A percentile compares a stretch with the other conserved stretches of the same genome.
phyloP scores from a whole-genome alignment of 1,140 invertebrate genomes.

The Amphibalanus amphitrite region DNA sequence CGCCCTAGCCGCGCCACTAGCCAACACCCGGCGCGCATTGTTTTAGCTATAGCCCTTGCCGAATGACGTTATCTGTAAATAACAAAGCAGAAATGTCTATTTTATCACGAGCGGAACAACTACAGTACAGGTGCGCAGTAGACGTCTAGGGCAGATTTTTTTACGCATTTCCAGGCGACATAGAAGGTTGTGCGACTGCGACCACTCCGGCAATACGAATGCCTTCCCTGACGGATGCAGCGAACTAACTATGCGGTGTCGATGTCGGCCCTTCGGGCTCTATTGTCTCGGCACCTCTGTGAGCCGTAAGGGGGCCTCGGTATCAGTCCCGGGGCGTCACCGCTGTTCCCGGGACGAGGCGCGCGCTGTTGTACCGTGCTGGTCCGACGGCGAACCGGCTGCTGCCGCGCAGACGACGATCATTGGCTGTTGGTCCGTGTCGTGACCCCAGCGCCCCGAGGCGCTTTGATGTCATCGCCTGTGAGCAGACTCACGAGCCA shows the following conservation, averaged over 20 bases:
- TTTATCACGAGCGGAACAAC: not conserved
- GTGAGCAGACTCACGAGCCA: not conserved
- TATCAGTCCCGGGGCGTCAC: not conserved
- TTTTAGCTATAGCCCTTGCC: not conserved
- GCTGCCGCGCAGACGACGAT: not conserved
- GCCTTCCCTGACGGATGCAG: not conserved
- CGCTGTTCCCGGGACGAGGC: too few relatives aligned
- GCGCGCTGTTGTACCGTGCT: too few relatives aligned
- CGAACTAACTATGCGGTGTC: not conserved
- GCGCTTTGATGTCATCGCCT: too few relatives aligned
- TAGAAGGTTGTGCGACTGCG: not conserved
- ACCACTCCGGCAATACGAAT: not conserved
- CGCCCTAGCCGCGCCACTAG: not conserved
- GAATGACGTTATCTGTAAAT: not conserved
- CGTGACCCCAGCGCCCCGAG: not conserved
- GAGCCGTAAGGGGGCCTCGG: too few relatives aligned
- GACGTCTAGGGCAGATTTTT: not conserved
- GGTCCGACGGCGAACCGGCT: too few relatives aligned
- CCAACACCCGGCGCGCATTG: not conserved
- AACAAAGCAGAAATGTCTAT: constrained; percentile 2
- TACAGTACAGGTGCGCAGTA: not conserved
- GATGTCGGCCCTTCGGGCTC: not conserved
- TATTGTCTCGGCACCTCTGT: not conserved
- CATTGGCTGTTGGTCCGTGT: not conserved
- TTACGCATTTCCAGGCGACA: not conserved